Percentiles rank a stretch among this genome's conserved stretches.
These are phyloP conservation scores for Buphagus erythrorhynchus DNA, from an alignment of 2,797 vertebrate species.

Conservation along the genomic window DNA sequence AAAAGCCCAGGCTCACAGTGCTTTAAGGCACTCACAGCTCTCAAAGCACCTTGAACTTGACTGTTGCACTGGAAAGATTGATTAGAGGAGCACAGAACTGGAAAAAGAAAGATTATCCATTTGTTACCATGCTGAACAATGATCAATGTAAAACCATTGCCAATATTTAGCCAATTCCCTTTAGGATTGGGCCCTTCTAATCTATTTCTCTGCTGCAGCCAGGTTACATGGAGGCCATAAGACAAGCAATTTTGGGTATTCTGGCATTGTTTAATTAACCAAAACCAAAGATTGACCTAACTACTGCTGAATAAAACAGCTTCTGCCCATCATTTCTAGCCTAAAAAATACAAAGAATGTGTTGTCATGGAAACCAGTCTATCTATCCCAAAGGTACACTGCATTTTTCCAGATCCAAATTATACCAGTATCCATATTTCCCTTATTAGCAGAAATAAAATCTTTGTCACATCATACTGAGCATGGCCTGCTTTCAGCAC, in stretches of 20 bases:
- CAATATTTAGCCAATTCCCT: background rate
- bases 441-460: background rate
- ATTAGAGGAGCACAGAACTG: background rate
- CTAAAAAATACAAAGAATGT: conserved; percentile 63
- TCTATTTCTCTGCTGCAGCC: background rate
- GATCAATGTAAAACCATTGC: background rate
- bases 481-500: background rate
- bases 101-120: background rate
- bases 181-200: background rate
- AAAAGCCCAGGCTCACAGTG: background rate
- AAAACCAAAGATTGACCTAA: conserved; percentile 19
- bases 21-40: background rate
- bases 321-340: conserved; percentile 51
- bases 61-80: background rate
- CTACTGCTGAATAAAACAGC: conserved; percentile 24
- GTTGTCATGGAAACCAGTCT: conserved; percentile 74
- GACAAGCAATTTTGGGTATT: background rate
- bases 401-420: background rate
- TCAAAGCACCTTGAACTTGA: background rate
- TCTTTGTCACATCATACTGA: background rate
- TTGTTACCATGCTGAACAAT: background rate
- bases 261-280: background rate
- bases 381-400: conserved; percentile 65
- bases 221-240: background rate
- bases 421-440: background rate